These are phyloP conservation scores for Tragulus kanchil DNA, from an alignment of 2,113 vertebrate species.

Conservation along the genomic window DNA sequence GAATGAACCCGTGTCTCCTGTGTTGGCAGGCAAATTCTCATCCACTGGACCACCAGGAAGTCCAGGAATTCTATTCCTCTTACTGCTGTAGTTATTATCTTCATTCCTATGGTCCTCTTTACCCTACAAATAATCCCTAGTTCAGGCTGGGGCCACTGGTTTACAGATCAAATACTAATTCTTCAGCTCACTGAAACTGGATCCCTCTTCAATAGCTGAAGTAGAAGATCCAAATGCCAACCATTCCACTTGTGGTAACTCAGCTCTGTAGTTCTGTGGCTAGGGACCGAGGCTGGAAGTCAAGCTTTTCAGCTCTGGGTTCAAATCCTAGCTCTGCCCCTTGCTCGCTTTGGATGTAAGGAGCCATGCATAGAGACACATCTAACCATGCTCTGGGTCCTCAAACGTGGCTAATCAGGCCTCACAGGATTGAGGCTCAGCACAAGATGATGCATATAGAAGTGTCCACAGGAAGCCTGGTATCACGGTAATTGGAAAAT, in stretches of 20 bases:
- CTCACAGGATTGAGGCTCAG: background rate
- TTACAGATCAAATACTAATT: too few species aligned
- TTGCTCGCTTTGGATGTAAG: background rate
- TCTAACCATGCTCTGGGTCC: background rate
- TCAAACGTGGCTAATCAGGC: accelerated
- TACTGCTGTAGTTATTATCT: too few species aligned
- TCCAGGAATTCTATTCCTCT: background rate
- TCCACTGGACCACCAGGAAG: background rate
- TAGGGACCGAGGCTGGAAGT: background rate
- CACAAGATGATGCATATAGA: accelerated
- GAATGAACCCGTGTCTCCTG: background rate
- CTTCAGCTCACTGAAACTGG: background rate
- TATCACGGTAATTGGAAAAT: accelerated
- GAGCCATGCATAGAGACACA: too few species aligned
- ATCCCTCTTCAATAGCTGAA: accelerated
- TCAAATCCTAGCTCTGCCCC: background rate
- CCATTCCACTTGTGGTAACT: too few species aligned
- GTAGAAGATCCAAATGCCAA: background rate
- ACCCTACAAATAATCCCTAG: background rate
- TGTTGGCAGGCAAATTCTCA: background rate
- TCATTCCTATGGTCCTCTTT: accelerated
- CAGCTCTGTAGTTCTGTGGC: background rate
- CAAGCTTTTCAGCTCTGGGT: background rate
- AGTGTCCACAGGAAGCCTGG: background rate
- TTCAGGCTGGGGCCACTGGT: background rate